Conservation (phyloP, 2,113 vertebrate species). For the Saccopteryx leptura region DNA sequence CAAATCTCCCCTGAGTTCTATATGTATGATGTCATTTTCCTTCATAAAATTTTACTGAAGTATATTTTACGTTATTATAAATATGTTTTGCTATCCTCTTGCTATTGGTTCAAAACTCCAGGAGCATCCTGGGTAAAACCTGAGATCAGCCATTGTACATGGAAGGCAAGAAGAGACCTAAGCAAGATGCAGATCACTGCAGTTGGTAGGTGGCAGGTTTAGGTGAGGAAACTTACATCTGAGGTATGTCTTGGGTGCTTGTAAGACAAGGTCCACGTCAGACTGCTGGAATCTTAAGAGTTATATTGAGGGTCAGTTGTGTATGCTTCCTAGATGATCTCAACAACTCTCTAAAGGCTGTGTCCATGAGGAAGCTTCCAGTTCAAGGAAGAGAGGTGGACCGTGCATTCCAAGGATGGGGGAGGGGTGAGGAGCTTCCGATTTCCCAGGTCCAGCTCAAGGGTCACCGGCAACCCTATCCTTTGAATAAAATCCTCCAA, state of each 20-base stretch:
- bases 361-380: background rate
- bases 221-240: background rate
- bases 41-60: background rate
- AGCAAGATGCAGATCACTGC: background rate
- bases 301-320: background rate
- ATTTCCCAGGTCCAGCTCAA: background rate
- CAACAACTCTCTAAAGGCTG: background rate
- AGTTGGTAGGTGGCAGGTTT: background rate
- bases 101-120: background rate
- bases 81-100: background rate
- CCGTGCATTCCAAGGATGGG: background rate
- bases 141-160: background rate
- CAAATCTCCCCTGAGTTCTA: background rate
- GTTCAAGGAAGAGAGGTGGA: background rate
- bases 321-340: background rate
- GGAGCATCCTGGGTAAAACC: background rate
- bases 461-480: background rate
- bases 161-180: background rate
- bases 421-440: background rate
- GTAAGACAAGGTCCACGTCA: background rate
- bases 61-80: background rate
- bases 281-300: background rate
- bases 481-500: background rate
- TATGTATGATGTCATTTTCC: background rate
- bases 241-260: background rate